Percentiles rank a stretch among this genome's conserved stretches.
phyloP scores from a whole-genome alignment of 2,797 vertebrate species.

The Phataginus tetradactyla region DNA sequence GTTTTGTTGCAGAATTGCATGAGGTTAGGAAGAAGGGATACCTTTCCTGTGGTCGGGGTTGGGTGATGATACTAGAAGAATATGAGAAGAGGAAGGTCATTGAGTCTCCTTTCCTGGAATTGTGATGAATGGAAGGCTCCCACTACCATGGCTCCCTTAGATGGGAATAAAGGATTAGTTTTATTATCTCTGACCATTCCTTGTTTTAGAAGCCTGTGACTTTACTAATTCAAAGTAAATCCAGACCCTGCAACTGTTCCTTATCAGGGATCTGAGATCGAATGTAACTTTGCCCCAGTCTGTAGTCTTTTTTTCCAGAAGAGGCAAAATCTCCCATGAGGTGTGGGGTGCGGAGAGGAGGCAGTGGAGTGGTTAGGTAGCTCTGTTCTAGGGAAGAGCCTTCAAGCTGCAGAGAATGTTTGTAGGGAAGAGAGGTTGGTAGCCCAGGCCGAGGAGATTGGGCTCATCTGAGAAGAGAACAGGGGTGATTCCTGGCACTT shows the following conservation, averaged over 20 bases:
- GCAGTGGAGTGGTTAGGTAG: neutral
- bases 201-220: neutral
- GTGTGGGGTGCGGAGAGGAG: too few species aligned
- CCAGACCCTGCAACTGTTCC: neutral
- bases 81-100: neutral
- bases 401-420: neutral
- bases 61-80: neutral
- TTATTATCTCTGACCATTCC: neutral
- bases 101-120: neutral
- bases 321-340: neutral
- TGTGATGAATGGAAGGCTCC: neutral
- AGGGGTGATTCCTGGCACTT: neutral
- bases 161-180: neutral
- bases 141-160: neutral
- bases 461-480: neutral
- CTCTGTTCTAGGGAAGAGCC: neutral
- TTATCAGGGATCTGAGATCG: neutral
- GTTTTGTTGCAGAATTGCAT: neutral
- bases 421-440: neutral
- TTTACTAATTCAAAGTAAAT: conserved; percentile 51
- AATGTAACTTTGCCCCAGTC: neutral
- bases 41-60: neutral
- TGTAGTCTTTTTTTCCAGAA: neutral
- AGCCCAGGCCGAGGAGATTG: neutral
- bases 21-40: neutral